Evolutionary conservation across 2,797 vertebrate species (phyloP), one percentile per base, ranked within the genome.

Genomic region (Odontamblyopus lacepedii): DNA sequence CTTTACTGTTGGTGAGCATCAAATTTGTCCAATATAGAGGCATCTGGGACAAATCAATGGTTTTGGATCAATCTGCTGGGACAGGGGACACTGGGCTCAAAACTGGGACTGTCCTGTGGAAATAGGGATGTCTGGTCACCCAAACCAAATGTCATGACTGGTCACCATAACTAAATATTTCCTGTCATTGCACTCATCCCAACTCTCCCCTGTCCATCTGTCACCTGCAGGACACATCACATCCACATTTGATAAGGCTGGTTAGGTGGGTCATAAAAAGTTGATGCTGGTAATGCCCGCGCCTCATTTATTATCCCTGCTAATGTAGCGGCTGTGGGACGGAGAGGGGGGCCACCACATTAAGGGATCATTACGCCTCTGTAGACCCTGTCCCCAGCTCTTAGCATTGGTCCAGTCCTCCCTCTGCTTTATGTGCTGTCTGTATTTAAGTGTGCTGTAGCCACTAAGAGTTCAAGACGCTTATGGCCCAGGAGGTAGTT

Each of bases 231-330:
- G 57, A 86, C 81, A 85, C 81, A 90, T 90, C 90, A 88, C 92
- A 91, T 92, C 87, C 86, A 91, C 89, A 88, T 92, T 90, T 91
- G 89, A 91, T 92, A 92, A 92, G 90, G 85, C 83, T 91, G 89
- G 87, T 91, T 90, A 88, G 90, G 89, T 87, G 86, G 88, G 83
- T 93, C 89, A 94, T 94, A 88, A 93, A 92, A 93, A 90, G 85
- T 93, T 91, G 86, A 92, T 94, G 91, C 86, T 86, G 76, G 83
- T 87, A 85, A 90, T 89, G 89, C 85, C 38, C 30, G 83, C 82
- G 85, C 89, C 91, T 92, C 89, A 92, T 92, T 92, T 92, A 91
- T 92, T 92, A 92, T 92, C 90, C 89, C 85, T 87, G 86, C 91
- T 92, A 92, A 93, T 92, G 91, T 85, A 91, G 88, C 83, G 84